Conservation (phyloP, 2,113 vertebrate genomes). For the Stigmatopora nigra region DNA sequence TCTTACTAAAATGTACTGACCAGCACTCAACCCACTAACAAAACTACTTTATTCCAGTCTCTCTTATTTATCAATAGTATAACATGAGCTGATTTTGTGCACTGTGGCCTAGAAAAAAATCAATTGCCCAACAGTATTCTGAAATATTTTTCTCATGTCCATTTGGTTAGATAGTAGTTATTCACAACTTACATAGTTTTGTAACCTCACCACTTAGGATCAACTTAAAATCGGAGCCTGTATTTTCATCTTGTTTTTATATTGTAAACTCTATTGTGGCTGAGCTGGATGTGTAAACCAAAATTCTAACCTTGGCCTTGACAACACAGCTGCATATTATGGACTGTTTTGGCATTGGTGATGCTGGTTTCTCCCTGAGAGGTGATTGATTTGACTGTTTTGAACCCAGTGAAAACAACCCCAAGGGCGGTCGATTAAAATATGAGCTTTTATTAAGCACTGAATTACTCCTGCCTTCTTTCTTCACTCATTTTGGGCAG, state of each 20-base stretch:
- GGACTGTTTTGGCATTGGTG: slow-evolving; percentile 17
- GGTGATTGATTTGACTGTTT: slow-evolving; percentile 33
- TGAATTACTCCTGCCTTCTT: neutral
- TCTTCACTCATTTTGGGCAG: neutral
- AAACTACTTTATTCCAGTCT: too few species aligned
- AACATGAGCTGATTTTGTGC: too few species aligned
- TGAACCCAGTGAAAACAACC: slow-evolving; percentile 31
- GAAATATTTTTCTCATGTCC: neutral
- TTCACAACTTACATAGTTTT: slow-evolving; percentile 27
- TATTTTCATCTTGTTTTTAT: slow-evolving; percentile 48
- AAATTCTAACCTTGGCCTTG: slow-evolving; percentile 36
- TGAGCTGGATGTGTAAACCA: slow-evolving; percentile 57
- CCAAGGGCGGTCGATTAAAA: slow-evolving; percentile 24
- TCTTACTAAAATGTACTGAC: too few species aligned
- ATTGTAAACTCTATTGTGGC: slow-evolving; percentile 47
- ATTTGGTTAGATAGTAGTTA: neutral
- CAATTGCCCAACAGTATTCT: neutral
- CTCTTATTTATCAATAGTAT: too few species aligned
- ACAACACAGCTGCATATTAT: slow-evolving; percentile 20
- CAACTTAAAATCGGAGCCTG: slow-evolving; percentile 45
- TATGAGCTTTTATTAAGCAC: slow-evolving; percentile 11
- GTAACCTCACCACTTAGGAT: slow-evolving; percentile 24
- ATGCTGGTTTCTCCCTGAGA: slow-evolving; percentile 27
- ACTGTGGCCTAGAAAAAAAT: neutral
- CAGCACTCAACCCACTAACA: too few species aligned